Evolutionary conservation across 1,140 invertebrate genomes (phyloP).

Genomic region (Drosophila tani): DNA sequence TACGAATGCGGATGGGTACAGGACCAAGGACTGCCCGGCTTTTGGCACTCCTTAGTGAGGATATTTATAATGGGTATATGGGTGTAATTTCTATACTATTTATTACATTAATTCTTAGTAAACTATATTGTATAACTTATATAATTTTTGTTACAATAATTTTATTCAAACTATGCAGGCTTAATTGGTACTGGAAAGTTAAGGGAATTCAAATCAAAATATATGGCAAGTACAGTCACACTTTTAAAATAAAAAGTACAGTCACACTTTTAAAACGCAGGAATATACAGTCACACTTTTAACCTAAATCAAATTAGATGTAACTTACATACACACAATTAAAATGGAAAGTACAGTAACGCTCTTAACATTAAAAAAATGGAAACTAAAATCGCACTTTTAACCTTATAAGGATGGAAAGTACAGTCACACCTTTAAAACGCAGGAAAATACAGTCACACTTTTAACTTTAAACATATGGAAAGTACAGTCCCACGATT

Average conservation of each 20-base stretch:
- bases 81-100: not conserved
- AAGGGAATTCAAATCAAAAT: too few relatives aligned
- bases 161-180: not conserved
- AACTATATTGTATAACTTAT: not conserved
- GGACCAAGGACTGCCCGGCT: slow-evolving; percentile 5
- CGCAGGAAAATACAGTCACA: not conserved
- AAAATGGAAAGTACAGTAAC: too few relatives aligned
- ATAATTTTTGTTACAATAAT: not conserved
- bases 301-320: too few relatives aligned
- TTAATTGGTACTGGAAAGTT: not conserved
- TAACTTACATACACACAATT: too few relatives aligned
- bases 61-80: not conserved
- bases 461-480: not conserved
- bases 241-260: too few relatives aligned
- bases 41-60: not conserved
- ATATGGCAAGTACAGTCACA: too few relatives aligned
- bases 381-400: too few relatives aligned
- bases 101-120: not conserved
- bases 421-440: too few relatives aligned
- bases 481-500: not conserved
- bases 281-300: too few relatives aligned
- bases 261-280: too few relatives aligned
- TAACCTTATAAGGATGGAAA: too few relatives aligned
- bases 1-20: not conserved
- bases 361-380: too few relatives aligned